Evolutionary conservation across 2,797 vertebrate genomes (phyloP).

Genomic region (Otolemur crassicaudatus): DNA sequence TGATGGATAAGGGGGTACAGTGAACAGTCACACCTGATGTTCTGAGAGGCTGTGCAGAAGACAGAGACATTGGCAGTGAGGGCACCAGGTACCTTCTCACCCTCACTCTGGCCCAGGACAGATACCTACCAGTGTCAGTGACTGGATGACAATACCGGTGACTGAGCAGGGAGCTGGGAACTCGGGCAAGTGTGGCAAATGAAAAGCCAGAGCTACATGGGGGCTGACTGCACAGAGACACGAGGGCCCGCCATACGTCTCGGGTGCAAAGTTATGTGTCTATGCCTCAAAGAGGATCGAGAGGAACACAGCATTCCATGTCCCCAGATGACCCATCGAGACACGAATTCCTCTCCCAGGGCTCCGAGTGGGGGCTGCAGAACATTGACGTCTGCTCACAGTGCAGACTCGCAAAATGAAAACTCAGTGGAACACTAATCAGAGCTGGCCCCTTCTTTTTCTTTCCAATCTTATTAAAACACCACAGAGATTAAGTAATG

Average conservation of each 20-base stretch:
- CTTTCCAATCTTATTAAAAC: conserved; percentile 69
- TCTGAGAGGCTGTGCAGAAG: neutral
- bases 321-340: neutral
- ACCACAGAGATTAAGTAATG: conserved; percentile 69
- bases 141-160: fast-evolving
- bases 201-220: neutral
- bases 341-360: conserved; percentile 46
- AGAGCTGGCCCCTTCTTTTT: neutral
- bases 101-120: neutral
- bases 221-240: neutral
- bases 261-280: neutral
- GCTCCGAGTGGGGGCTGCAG: neutral
- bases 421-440: neutral
- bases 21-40: neutral
- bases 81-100: neutral
- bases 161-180: neutral
- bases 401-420: neutral
- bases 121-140: neutral
- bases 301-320: neutral
- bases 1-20: fast-evolving
- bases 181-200: neutral
- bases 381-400: neutral
- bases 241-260: neutral
- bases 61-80: neutral
- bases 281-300: neutral